A percentile compares a stretch with the other conserved stretches of the same genome.
These are phyloP conservation scores for Protophormia terraenovae DNA, from an alignment of 2,888 invertebrate species.

Conservation along the genomic window DNA sequence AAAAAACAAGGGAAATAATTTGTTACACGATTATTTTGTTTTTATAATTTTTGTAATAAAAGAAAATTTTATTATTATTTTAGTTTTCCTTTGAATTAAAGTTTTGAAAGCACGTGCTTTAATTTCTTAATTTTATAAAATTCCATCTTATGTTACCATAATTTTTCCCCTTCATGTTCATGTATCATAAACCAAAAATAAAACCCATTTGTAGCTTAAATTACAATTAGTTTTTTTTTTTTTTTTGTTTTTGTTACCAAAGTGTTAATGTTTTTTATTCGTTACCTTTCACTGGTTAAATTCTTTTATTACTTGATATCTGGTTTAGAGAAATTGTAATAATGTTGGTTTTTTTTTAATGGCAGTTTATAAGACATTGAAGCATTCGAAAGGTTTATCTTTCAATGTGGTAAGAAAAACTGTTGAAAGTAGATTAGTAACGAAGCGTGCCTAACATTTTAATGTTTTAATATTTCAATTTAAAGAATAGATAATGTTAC, in stretches of 20 bases:
- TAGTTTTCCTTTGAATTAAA: constrained; percentile 20
- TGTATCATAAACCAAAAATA: not conserved
- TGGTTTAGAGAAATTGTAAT: constrained; percentile 8
- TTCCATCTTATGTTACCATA: not conserved
- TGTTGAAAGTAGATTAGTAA: constrained; percentile 8
- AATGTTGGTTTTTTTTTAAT: not conserved
- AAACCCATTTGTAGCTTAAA: constrained; percentile 29
- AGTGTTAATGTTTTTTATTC: constrained; percentile 8
- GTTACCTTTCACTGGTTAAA: constrained; percentile 54
- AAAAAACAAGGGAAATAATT: constrained; percentile 34
- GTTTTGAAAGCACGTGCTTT: constrained; percentile 65
- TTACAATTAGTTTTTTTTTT: constrained; percentile 34
- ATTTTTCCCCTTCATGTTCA: not conserved
- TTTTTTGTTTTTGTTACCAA: not conserved
- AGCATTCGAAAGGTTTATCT: constrained; percentile 25
- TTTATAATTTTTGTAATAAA: not conserved
- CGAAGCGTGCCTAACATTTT: constrained; percentile 25
- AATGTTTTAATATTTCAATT: constrained; percentile 18
- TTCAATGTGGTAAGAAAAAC: not conserved
- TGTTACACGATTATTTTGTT: not conserved
- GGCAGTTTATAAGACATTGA: not conserved
- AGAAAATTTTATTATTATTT: not conserved
- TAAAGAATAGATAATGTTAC: not conserved
- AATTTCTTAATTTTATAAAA: constrained; percentile 57
- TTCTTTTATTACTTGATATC: constrained; percentile 36